A percentile compares a stretch with the other conserved stretches of the same genome.
Evolutionary conservation across 2,113 vertebrate species (phyloP).

Genomic region (Ailuropoda melanoleuca): DNA sequence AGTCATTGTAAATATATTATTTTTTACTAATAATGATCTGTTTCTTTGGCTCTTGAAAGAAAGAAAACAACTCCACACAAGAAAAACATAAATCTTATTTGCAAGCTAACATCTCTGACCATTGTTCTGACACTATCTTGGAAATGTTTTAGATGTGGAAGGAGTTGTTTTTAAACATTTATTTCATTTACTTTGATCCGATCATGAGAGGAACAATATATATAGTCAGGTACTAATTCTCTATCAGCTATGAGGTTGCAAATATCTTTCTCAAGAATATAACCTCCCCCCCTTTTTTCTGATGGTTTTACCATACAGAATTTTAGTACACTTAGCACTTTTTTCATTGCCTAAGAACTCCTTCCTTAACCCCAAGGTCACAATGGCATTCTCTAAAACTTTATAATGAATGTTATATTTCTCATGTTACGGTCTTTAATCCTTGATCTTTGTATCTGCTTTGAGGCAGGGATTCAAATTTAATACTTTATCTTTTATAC

Average conservation of each 20-base stretch:
- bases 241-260: neutral
- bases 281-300: neutral
- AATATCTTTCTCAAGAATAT: neutral
- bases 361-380: neutral
- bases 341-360: neutral
- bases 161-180: neutral
- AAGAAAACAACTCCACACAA: neutral
- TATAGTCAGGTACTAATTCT: neutral
- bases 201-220: neutral
- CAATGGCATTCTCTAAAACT: neutral
- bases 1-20: neutral
- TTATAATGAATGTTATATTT: neutral
- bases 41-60: neutral
- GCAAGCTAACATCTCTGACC: slow-evolving; percentile 18
- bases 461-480: neutral
- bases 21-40: neutral
- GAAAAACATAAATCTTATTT: slow-evolving; percentile 14
- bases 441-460: neutral
- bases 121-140: neutral
- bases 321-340: neutral
- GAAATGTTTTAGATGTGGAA: neutral
- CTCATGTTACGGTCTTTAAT: neutral
- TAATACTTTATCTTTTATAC: neutral
- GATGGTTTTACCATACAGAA: neutral
- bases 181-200: slow-evolving; percentile 17